A percentile compares a stretch with the other conserved stretches of the same genome.
Conservation (phyloP, 92 coral and sea anemone genomes). For the Porites evermanni region DNA sequence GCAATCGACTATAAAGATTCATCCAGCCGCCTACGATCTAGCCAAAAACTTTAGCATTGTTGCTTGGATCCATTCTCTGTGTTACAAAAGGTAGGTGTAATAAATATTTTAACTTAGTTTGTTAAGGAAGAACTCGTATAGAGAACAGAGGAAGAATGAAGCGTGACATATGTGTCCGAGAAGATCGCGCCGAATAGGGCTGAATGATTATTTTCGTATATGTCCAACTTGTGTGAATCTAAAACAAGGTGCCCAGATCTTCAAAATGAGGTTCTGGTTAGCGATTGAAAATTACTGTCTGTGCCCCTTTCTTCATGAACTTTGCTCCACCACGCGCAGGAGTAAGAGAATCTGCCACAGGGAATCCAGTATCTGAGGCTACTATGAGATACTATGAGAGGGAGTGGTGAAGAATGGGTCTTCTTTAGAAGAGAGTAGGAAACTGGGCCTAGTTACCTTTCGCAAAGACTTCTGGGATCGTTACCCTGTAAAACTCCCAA, state of each 20-base stretch:
- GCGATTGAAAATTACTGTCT: not conserved
- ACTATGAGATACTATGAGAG: slow-evolving; percentile 3
- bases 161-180: too few relatives aligned
- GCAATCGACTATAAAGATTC: slow-evolving; percentile 68
- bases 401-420: slow-evolving; percentile 50
- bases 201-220: too few relatives aligned
- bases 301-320: slow-evolving; percentile 3
- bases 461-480: too few relatives aligned
- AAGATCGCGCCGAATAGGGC: too few relatives aligned
- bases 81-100: slow-evolving; percentile 53
- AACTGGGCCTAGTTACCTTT: too few relatives aligned
- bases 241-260: too few relatives aligned
- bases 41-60: slow-evolving; percentile 84
- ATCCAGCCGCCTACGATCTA: slow-evolving; percentile 84
- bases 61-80: slow-evolving; percentile 88
- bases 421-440: not conserved
- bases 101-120: too few relatives aligned
- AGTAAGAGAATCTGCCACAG: slow-evolving; percentile 25
- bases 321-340: slow-evolving; percentile 8
- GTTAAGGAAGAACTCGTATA: too few relatives aligned
- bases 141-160: too few relatives aligned
- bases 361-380: not conserved
- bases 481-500: too few relatives aligned
- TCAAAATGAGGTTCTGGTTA: too few relatives aligned
- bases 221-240: too few relatives aligned